Percentiles rank a stretch among this genome's conserved stretches.
phyloP scores from a whole-genome alignment of 2,888 invertebrate genomes.

The Phlogophora meticulosa region DNA sequence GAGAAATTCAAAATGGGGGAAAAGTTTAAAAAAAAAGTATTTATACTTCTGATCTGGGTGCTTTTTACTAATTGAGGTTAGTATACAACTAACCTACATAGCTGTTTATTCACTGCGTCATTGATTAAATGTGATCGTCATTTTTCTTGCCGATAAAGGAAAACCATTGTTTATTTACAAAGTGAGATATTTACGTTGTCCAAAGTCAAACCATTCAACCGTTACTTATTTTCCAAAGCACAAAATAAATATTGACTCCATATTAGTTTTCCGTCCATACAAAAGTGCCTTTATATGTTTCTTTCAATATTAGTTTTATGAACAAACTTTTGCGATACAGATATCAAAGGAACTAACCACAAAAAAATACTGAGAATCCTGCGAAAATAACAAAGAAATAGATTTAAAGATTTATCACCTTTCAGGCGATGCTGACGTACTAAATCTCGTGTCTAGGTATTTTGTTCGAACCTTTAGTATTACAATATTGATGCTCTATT shows the following conservation, averaged over 20 bases:
- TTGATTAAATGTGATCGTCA: background rate
- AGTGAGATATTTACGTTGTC: background rate
- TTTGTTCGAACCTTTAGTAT: slow-evolving; percentile 13
- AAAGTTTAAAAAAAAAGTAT: too few species aligned
- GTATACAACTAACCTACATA: background rate
- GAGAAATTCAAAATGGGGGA: too few species aligned
- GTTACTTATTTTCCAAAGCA: slow-evolving; percentile 5
- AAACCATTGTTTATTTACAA: slow-evolving; percentile 5
- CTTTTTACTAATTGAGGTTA: too few species aligned
- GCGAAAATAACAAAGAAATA: slow-evolving; percentile 35
- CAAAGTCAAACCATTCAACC: background rate
- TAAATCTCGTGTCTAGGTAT: slow-evolving; percentile 34
- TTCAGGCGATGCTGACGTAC: slow-evolving; percentile 10
- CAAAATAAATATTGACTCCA: slow-evolving; percentile 20
- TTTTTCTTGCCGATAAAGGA: background rate
- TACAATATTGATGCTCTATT: slow-evolving; percentile 24
- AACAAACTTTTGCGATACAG: slow-evolving; percentile 29
- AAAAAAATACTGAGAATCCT: slow-evolving; percentile 9
- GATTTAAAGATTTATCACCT: slow-evolving; percentile 24
- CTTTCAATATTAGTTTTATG: slow-evolving; percentile 33
- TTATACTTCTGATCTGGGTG: too few species aligned
- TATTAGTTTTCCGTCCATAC: slow-evolving; percentile 15
- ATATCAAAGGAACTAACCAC: slow-evolving; percentile 22
- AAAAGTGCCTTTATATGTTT: slow-evolving; percentile 37
- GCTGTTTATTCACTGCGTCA: background rate